Base-by-base conservation (phyloP, 64 coral and sea anemone species). In the Stichodactyla helianthus region DNA sequence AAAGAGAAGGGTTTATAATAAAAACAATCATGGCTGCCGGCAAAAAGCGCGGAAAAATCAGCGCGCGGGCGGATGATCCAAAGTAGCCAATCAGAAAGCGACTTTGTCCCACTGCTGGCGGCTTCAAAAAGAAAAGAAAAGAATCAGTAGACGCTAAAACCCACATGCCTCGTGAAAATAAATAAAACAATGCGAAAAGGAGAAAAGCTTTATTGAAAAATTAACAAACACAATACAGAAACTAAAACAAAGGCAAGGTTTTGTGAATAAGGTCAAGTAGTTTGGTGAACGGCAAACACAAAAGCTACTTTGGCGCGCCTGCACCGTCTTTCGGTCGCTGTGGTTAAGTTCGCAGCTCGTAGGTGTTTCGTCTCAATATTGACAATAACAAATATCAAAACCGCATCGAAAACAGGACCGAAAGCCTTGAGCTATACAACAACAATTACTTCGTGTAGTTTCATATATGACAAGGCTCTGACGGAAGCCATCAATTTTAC, bases 11-110 rank as follows among this genome's bases (percentile, higher is more conserved):
- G 22, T n/a, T 8, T 0, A n/a, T n/a, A 65, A 65, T n/a, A n/a
- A n/a, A 65, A 65, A 65, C 22, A 20, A 65, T 65, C 20, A 65
- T 7, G 19, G 20, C 22, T 5, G 20, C 22, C 19, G 19, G 22
- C 62, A 6, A 65, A 65, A 65, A 65, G 62, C 62, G 62, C 62
- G 62, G 62, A 19, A 65, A 65, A 65, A 65, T 22, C 3, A 1
- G 22, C 20, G 62, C 62, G 20, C 62, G 9, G 62, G 1, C 3
- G 62, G 62, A 65, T 5, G 20, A 0, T 8, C 5, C 9, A n/a
- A 4, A n/a, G 62, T 65, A 65, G 62, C 62, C 62, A 65, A 65
- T 65, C 62, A 65, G 62, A 65, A 65, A 65, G 62, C 62, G 62
- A 65, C 62, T 65, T 65, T 65, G 19, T 44, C 59, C 59, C 5